phyloP scores from a whole-genome alignment of 2,888 invertebrate species.

The Caradrina clavipalpis region DNA sequence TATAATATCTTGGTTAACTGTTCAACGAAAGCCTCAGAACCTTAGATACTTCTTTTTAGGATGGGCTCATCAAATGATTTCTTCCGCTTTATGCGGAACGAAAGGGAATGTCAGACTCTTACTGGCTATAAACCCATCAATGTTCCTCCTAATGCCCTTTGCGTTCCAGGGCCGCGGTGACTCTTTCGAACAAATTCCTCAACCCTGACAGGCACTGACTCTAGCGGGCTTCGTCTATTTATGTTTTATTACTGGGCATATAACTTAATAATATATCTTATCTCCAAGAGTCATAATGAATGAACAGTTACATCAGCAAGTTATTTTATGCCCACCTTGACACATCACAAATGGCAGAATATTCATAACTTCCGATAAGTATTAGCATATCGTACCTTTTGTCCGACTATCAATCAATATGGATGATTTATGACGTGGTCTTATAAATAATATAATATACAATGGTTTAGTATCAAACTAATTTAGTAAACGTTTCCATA shows the following conservation, averaged over 20 bases:
- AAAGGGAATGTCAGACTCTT: too few species aligned
- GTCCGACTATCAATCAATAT: slow-evolving; percentile 33
- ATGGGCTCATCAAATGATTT: too few species aligned
- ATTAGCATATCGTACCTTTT: slow-evolving; percentile 32
- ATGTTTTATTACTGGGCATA: background rate
- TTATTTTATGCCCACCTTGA: slow-evolving; percentile 33
- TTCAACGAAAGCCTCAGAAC: too few species aligned
- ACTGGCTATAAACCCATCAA: too few species aligned
- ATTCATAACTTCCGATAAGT: slow-evolving; percentile 53
- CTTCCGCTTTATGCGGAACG: too few species aligned
- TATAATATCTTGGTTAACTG: too few species aligned
- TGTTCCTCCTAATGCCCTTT: too few species aligned
- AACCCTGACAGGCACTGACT: too few species aligned
- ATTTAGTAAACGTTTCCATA: slow-evolving; percentile 11
- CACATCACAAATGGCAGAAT: slow-evolving; percentile 45
- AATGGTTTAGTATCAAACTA: background rate
- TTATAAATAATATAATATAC: slow-evolving; percentile 1
- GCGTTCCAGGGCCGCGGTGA: too few species aligned
- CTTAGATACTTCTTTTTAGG: too few species aligned
- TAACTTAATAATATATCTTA: background rate
- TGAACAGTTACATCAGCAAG: slow-evolving; percentile 26
- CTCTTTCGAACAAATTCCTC: too few species aligned
- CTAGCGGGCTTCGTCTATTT: too few species aligned
- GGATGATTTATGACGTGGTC: slow-evolving; percentile 23
- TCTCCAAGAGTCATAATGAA: background rate